These are phyloP conservation scores for Cerceris rybyensis DNA, from an alignment of 2,888 invertebrate genomes.

Conservation along the genomic window DNA sequence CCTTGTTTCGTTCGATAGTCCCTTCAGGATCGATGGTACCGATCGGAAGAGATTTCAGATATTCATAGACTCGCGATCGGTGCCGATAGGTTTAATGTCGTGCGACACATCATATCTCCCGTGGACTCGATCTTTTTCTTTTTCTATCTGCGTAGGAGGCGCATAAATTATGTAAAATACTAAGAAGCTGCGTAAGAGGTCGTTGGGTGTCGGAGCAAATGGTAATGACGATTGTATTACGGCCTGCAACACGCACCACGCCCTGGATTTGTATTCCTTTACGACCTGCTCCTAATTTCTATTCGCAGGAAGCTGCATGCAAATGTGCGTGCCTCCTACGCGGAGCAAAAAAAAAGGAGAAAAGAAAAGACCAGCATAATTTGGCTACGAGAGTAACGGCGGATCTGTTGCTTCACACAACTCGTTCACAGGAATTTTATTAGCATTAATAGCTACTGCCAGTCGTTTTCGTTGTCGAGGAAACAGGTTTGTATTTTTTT, in stretches of 20 bases:
- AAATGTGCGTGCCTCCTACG: conserved; percentile 9
- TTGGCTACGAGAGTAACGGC: neutral
- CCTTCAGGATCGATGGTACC: neutral
- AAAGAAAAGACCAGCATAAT: neutral
- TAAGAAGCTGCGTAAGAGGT: conserved; percentile 46
- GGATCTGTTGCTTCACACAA: neutral
- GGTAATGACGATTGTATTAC: conserved; percentile 43
- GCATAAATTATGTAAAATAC: conserved; percentile 48
- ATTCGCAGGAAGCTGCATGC: conserved; percentile 18
- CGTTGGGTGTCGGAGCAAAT: conserved; percentile 34
- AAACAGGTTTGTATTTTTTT: no score
- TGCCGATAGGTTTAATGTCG: conserved; percentile 15
- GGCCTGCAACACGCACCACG: conserved; percentile 36
- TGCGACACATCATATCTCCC: conserved; percentile 4
- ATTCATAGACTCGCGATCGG: conserved; percentile 4
- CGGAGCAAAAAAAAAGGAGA: neutral
- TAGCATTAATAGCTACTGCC: neutral
- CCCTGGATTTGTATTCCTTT: conserved; percentile 32
- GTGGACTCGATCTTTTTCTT: neutral
- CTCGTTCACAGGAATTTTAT: neutral
- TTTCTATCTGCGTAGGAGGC: conserved; percentile 16
- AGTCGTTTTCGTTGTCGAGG: no score
- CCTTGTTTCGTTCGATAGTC: conserved; percentile 5
- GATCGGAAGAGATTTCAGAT: conserved; percentile 11
- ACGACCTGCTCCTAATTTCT: conserved; percentile 23